Percentiles rank a stretch among this genome's conserved stretches.
phyloP scores from a whole-genome alignment of 2,113 vertebrate genomes.

The Sinocyclocheilus maitianheensis region DNA sequence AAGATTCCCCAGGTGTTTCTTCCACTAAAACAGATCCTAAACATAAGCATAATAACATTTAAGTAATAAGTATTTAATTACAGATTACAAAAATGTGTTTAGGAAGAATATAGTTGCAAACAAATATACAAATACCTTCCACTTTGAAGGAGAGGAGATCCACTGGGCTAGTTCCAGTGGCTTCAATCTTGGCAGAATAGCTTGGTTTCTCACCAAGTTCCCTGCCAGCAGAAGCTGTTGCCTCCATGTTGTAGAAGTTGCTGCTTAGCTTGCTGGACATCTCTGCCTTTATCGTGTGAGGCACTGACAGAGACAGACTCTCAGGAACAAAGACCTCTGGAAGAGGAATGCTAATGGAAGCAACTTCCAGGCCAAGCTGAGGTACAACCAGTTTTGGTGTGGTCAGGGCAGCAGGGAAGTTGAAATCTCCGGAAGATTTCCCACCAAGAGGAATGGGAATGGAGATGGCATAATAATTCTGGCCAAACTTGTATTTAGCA shows the following conservation, averaged over 20 bases:
- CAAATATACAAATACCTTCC: conserved; percentile 76
- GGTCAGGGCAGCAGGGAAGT: conserved; percentile 72
- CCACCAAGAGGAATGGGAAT: conserved; percentile 88
- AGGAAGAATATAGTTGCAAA: not conserved
- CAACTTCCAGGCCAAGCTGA: conserved; percentile 78
- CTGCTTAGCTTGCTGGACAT: conserved; percentile 81
- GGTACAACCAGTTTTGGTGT: conserved; percentile 77
- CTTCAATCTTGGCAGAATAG: conserved; percentile 74
- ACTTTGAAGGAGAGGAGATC: conserved; percentile 82
- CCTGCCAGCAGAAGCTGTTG: conserved; percentile 75
- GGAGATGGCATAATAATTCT: conserved; percentile 73
- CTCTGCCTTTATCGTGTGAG: conserved; percentile 81
- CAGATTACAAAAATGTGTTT: not conserved
- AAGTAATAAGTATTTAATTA: not conserved
- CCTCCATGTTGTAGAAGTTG: conserved; percentile 90
- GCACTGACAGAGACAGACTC: conserved; percentile 74
- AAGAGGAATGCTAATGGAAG: conserved; percentile 76
- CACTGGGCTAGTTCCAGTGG: conserved; percentile 77
- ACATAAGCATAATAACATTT: conserved; percentile 40
- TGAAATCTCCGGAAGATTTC: conserved; percentile 80
- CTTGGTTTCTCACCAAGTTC: conserved; percentile 68
- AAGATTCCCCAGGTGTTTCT: conserved; percentile 64
- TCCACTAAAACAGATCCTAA: conserved; percentile 81
- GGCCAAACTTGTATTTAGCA: conserved; percentile 80
- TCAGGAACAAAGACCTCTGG: conserved; percentile 81